Evolutionary conservation across 2,797 vertebrate species (phyloP).

Genomic region (Xerus rutilus): DNA sequence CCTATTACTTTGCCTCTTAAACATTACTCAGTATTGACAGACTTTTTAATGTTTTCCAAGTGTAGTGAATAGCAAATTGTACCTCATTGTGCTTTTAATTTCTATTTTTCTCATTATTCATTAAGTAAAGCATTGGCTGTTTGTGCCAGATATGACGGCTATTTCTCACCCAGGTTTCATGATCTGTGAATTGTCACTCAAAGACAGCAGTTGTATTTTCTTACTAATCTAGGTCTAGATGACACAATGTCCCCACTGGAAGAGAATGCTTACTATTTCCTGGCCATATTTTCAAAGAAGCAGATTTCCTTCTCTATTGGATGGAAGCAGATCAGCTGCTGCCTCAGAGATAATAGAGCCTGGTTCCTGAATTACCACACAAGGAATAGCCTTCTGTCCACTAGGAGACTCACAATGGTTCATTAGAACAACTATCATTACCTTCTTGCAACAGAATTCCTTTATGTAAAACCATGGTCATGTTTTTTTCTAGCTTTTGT

Average conservation of each 20-base stretch:
- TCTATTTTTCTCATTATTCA: background rate
- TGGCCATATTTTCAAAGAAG: background rate
- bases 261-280: background rate
- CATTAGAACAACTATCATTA: background rate
- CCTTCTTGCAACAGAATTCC: background rate
- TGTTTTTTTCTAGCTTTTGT: background rate
- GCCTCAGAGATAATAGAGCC: background rate
- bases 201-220: background rate
- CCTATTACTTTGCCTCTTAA: background rate
- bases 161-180: background rate
- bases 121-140: background rate
- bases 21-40: background rate
- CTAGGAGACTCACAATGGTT: background rate
- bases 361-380: background rate
- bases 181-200: background rate
- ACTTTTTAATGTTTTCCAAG: background rate
- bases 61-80: background rate
- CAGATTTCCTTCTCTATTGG: background rate
- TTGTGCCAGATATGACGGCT: background rate
- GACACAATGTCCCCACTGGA: background rate
- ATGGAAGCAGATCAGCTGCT: background rate
- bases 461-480: background rate
- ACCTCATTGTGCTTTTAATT: background rate
- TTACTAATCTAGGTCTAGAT: background rate
- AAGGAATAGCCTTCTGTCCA: background rate